These are phyloP conservation scores for Byasa hedistus DNA, from an alignment of 2,888 invertebrate genomes.

Conservation along the genomic window DNA sequence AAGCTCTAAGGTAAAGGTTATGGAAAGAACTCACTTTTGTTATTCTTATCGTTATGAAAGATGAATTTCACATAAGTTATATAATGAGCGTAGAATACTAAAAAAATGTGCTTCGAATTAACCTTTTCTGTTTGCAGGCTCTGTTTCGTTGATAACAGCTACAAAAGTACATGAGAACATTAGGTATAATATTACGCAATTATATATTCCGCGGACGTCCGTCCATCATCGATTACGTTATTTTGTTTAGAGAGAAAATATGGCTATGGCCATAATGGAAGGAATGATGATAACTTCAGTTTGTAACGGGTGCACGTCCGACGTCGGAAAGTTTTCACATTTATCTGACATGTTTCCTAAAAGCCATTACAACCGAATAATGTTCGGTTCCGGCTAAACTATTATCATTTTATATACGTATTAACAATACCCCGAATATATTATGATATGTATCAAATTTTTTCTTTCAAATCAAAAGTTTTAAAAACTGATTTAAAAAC, in stretches of 20 bases:
- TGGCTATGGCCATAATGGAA: too few relatives aligned
- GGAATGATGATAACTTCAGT: conserved; percentile 21
- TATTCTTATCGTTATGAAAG: too few relatives aligned
- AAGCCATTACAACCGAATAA: conserved; percentile 28
- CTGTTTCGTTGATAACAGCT: too few relatives aligned
- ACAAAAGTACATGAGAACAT: neutral
- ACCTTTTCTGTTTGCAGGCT: too few relatives aligned
- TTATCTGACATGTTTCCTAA: conserved; percentile 29
- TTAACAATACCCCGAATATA: conserved; percentile 1
- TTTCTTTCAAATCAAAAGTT: too few relatives aligned
- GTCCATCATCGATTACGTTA: conserved; percentile 24
- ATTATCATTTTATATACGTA: conserved; percentile 26
- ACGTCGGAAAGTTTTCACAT: conserved; percentile 30
- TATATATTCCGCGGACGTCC: conserved; percentile 26
- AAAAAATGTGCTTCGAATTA: too few relatives aligned
- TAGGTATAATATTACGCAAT: conserved; percentile 9
- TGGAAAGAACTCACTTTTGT: too few relatives aligned
- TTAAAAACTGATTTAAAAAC: too few relatives aligned
- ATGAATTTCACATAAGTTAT: too few relatives aligned
- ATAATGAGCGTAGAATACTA: too few relatives aligned
- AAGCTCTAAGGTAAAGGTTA: too few relatives aligned
- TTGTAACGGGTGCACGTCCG: conserved; percentile 24
- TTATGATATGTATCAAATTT: neutral
- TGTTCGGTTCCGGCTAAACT: conserved; percentile 26
- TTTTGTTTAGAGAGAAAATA: conserved; percentile 11